Percentiles rank a stretch among this genome's conserved stretches.
Evolutionary conservation across 2,888 invertebrate genomes (phyloP).

Genomic region (Drosophila mettleri): DNA sequence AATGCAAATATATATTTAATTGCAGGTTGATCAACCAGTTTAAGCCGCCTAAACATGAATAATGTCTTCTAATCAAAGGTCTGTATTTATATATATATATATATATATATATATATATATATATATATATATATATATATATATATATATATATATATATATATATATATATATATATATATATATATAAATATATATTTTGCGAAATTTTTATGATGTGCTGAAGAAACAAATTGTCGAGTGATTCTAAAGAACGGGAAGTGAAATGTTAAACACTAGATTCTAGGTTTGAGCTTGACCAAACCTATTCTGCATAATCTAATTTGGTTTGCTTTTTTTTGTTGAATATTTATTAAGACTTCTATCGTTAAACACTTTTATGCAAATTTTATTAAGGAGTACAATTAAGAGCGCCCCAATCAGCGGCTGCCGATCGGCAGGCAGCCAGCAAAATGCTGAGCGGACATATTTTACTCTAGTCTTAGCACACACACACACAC

Average conservation of each 20-base stretch:
- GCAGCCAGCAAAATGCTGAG: neutral
- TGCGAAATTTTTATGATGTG: conserved; percentile 71
- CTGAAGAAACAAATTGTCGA: conserved; percentile 68
- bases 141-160: neutral
- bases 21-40: conserved; percentile 44
- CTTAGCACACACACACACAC: too few relatives aligned
- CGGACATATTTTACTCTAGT: neutral
- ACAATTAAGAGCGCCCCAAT: neutral
- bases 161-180: neutral
- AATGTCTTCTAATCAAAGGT: conserved; percentile 38
- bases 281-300: neutral
- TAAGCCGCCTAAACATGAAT: conserved; percentile 36
- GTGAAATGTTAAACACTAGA: conserved; percentile 15
- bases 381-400: neutral
- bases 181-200: neutral
- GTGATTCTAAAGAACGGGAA: conserved; percentile 36
- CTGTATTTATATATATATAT: conserved; percentile 24
- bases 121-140: conserved; percentile 28
- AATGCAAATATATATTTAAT: conserved; percentile 47
- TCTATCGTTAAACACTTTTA: neutral
- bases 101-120: neutral
- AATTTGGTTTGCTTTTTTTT: neutral
- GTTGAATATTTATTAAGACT: neutral
- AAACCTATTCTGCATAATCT: conserved; percentile 9
- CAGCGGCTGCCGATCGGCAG: neutral